These are phyloP conservation scores for Poeciliopsis retropinna DNA, from an alignment of 2,113 vertebrate species.

Conservation along the genomic window DNA sequence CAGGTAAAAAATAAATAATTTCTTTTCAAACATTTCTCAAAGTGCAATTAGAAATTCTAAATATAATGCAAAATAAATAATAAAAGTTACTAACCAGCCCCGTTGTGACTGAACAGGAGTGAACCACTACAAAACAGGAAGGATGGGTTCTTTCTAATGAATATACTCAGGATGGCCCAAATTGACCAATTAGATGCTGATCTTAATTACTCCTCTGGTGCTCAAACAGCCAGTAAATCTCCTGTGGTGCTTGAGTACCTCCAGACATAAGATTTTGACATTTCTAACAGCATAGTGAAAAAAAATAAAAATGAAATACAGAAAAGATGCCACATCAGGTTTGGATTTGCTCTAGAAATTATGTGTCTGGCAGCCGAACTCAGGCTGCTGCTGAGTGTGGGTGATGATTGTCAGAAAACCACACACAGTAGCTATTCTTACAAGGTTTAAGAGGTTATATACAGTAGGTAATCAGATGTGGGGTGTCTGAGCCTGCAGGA, in stretches of 20 bases:
- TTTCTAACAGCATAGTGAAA: not conserved
- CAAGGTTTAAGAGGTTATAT: not conserved
- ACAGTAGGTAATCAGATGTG: not conserved
- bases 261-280: not conserved
- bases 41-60: too few species aligned
- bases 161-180: not conserved
- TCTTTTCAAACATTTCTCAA: too few species aligned
- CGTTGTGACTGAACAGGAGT: not conserved
- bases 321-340: not conserved
- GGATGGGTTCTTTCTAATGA: not conserved
- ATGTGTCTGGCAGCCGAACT: not conserved
- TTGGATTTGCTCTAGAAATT: not conserved
- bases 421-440: not conserved
- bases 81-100: not conserved
- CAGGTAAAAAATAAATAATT: too few species aligned
- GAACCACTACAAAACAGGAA: too few species aligned
- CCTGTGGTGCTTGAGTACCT: not conserved
- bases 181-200: not conserved
- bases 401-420: slow-evolving; percentile 3
- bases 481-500: not conserved
- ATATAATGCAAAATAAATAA: too few species aligned
- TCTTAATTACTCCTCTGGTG: not conserved
- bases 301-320: not conserved
- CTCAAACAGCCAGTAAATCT: not conserved
- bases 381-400: slow-evolving; percentile 6